These are phyloP conservation scores for Pantherophis alleghaniensis DNA, from an alignment of 2,797 vertebrate species.

Conservation along the genomic window DNA sequence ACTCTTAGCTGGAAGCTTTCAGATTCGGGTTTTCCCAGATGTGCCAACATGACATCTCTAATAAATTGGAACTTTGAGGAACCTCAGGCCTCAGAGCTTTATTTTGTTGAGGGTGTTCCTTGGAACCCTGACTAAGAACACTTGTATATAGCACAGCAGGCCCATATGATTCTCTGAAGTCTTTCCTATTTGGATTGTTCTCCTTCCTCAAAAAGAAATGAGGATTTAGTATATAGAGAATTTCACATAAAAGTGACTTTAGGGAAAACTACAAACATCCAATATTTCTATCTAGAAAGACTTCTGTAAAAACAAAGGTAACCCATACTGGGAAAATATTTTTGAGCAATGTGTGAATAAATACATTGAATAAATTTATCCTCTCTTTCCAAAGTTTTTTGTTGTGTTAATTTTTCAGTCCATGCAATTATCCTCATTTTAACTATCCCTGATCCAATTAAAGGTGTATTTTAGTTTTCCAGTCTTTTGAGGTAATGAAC, in stretches of 20 bases:
- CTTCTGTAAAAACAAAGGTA: not conserved
- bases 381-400: not conserved
- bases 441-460: not conserved
- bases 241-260: not conserved
- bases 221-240: not conserved
- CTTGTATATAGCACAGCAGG: not conserved
- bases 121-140: not conserved
- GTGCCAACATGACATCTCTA: no score
- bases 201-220: not conserved
- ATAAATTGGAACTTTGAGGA: no score
- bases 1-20: no score
- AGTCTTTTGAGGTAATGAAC: not conserved
- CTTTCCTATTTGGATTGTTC: not conserved
- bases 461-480: not conserved
- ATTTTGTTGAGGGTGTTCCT: no score
- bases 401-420: not conserved
- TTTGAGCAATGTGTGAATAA: not conserved
- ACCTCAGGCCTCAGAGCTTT: no score
- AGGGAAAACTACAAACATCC: not conserved
- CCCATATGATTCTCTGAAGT: not conserved
- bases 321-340: not conserved
- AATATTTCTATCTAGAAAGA: not conserved
- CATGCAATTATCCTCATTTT: not conserved
- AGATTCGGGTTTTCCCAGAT: no score
- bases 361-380: not conserved